A percentile compares a stretch with the other conserved stretches of the same genome.
Evolutionary conservation across 2,888 invertebrate genomes (phyloP).

Genomic region (Perithous albicinctus): DNA sequence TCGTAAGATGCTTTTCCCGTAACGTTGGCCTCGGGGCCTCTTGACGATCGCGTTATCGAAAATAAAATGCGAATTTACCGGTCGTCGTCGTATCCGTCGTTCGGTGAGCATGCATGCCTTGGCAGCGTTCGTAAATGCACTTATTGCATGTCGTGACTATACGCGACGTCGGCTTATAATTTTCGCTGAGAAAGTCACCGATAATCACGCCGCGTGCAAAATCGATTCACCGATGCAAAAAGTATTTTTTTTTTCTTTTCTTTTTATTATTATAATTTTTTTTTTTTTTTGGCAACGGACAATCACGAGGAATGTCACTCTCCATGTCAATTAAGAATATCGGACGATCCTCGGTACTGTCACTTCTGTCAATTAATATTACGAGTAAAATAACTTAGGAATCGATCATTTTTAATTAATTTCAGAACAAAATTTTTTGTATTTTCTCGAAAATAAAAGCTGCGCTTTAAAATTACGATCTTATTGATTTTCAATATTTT

Average conservation of each 20-base stretch:
- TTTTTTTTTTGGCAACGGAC: slow-evolving; percentile 8
- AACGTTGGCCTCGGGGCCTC: neutral
- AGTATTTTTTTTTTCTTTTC: no score
- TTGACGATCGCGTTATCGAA: slow-evolving; percentile 14
- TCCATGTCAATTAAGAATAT: slow-evolving; percentile 30
- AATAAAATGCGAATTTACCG: slow-evolving; percentile 37
- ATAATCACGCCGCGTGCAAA: slow-evolving; percentile 43
- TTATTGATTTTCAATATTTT: no score
- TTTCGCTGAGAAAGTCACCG: slow-evolving; percentile 21
- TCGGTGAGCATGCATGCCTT: neutral
- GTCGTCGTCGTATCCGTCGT: no score
- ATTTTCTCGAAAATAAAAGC: no score
- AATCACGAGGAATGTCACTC: slow-evolving; percentile 21
- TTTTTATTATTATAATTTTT: no score
- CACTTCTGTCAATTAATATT: slow-evolving; percentile 26
- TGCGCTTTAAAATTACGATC: no score
- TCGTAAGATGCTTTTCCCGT: slow-evolving; percentile 20
- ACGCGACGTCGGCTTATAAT: slow-evolving; percentile 49
- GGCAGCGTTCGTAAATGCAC: slow-evolving; percentile 12
- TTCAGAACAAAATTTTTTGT: no score
- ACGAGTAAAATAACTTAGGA: slow-evolving; percentile 10
- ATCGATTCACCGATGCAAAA: slow-evolving; percentile 38
- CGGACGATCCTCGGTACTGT: slow-evolving; percentile 6
- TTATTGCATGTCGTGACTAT: slow-evolving; percentile 16
- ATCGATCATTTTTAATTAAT: neutral